Conservation (phyloP, 2,888 invertebrate genomes). For the Boloria euphrosyne region DNA sequence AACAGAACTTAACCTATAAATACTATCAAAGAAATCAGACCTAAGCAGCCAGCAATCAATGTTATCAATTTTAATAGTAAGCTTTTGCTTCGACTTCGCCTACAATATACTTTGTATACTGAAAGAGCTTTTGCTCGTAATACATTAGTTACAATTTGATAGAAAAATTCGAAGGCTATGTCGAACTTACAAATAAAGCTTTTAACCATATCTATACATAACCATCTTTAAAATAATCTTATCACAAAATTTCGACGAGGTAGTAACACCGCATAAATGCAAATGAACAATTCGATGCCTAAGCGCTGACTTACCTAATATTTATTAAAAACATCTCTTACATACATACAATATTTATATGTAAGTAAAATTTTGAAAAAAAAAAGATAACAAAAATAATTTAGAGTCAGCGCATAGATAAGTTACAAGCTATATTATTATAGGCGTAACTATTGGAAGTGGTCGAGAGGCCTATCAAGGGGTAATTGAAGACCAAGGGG, state of each 20-base stretch:
- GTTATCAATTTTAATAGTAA: too few relatives aligned
- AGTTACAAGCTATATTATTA: constrained; percentile 39
- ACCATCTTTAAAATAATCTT: constrained; percentile 31
- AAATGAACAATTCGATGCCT: constrained; percentile 24
- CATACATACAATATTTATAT: too few relatives aligned
- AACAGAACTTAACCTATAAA: constrained; percentile 3
- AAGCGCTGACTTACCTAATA: constrained; percentile 14
- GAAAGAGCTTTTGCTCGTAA: too few relatives aligned
- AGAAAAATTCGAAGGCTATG: not conserved
- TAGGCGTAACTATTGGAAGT: constrained; percentile 61
- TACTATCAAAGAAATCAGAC: not conserved
- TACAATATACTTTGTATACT: too few relatives aligned
- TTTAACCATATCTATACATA: not conserved
- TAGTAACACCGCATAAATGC: constrained; percentile 38
- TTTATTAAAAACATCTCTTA: constrained; percentile 1
- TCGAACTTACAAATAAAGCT: not conserved
- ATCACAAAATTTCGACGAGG: constrained; percentile 50
- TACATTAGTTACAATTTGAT: not conserved
- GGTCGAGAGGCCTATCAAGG: constrained; percentile 70
- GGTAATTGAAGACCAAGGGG: constrained; percentile 74
- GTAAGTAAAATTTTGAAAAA: not conserved
- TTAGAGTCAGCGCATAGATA: constrained; percentile 17
- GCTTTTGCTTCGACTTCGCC: too few relatives aligned
- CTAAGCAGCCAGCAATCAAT: not conserved
- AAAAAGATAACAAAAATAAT: not conserved